phyloP scores from a whole-genome alignment of 2,888 invertebrate species.

The Leucophenga montana region DNA sequence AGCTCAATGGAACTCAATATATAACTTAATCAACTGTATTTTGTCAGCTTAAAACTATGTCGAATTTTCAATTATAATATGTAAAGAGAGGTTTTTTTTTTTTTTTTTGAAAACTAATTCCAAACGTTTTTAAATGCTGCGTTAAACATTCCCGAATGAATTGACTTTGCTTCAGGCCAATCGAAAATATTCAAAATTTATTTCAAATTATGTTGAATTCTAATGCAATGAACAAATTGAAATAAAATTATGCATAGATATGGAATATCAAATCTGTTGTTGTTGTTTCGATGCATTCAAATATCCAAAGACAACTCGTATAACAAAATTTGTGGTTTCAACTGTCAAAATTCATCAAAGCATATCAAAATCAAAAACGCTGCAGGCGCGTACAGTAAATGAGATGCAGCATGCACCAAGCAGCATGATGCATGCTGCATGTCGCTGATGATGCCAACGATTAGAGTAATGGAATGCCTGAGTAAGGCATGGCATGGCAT shows the following conservation, averaged over 20 bases:
- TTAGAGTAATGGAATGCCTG: neutral
- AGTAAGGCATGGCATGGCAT: too few relatives aligned
- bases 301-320: conserved; percentile 21
- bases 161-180: conserved; percentile 29
- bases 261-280: neutral
- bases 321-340: conserved; percentile 42
- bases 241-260: too few relatives aligned
- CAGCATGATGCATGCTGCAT: conserved; percentile 30
- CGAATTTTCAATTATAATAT: too few relatives aligned
- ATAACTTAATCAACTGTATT: too few relatives aligned
- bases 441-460: too few relatives aligned
- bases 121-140: too few relatives aligned
- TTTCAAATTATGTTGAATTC: conserved; percentile 39
- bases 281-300: neutral
- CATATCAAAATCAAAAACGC: conserved; percentile 48
- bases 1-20: too few relatives aligned
- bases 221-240: conserved; percentile 28
- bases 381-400: conserved; percentile 10
- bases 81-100: too few relatives aligned
- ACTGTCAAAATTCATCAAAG: conserved; percentile 59
- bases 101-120: too few relatives aligned
- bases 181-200: conserved; percentile 41
- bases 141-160: neutral
- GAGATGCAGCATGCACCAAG: conserved; percentile 14
- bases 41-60: too few relatives aligned